These are phyloP conservation scores for Leucoma salicis DNA, from an alignment of 2,888 invertebrate species.

Conservation along the genomic window DNA sequence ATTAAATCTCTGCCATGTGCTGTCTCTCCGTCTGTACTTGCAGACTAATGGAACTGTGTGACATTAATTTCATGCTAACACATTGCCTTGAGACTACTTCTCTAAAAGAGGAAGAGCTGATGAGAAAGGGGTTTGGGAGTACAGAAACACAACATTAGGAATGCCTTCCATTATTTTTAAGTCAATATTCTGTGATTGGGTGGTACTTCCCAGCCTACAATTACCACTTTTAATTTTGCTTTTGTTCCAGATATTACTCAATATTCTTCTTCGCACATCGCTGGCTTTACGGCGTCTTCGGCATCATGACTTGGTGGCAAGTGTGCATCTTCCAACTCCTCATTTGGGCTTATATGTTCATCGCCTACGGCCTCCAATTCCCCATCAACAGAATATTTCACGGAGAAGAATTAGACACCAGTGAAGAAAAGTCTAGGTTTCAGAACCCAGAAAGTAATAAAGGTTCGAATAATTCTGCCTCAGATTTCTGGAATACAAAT, in stretches of 20 bases:
- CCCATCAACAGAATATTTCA: constrained; percentile 66
- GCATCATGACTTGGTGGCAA: constrained; percentile 77
- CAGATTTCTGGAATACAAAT: constrained; percentile 30
- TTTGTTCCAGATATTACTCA: constrained; percentile 61
- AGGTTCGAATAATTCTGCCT: background rate
- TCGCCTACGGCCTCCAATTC: constrained; percentile 64
- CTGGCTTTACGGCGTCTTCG: constrained; percentile 79
- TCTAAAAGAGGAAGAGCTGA: no score
- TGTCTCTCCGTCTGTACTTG: no score
- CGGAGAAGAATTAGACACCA: constrained; percentile 22
- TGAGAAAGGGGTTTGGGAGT: no score
- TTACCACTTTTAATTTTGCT: background rate
- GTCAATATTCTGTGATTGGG: no score
- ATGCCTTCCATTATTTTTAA: no score
- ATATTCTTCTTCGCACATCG: constrained; percentile 69
- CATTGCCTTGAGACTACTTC: no score
- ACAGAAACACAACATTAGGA: no score
- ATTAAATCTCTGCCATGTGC: no score
- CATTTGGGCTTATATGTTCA: constrained; percentile 56
- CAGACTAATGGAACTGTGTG: no score
- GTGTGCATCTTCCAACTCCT: constrained; percentile 60
- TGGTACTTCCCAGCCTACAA: no score
- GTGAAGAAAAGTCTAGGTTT: constrained; percentile 1
- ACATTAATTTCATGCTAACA: no score
- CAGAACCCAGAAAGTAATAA: constrained; percentile 9